phyloP scores from a whole-genome alignment of 2,888 invertebrate genomes.

The Plemyria rubiginata region DNA sequence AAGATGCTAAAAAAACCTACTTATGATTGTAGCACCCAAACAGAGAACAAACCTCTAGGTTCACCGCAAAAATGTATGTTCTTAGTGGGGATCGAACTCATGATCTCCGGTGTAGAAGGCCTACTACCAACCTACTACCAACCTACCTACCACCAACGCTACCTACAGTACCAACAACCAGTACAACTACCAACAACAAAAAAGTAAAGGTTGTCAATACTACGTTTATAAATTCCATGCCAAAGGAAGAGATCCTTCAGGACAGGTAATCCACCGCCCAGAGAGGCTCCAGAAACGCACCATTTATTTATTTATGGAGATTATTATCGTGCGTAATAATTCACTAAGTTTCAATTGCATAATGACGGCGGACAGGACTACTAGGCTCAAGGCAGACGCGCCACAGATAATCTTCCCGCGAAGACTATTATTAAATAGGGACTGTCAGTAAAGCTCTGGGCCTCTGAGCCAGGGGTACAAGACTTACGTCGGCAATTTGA shows the following conservation, averaged over 20 bases:
- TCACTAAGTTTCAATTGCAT: constrained; percentile 85
- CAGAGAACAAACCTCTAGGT: too few species aligned
- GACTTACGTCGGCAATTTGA: constrained; percentile 18
- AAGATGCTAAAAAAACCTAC: too few species aligned
- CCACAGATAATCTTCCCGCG: constrained; percentile 73
- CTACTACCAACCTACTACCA: too few species aligned
- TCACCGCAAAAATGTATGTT: too few species aligned
- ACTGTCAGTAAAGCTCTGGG: constrained; percentile 69
- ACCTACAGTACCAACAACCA: too few species aligned
- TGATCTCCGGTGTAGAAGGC: too few species aligned
- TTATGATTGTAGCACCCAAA: too few species aligned
- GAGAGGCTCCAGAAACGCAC: constrained; percentile 46
- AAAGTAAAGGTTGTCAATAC: background rate
- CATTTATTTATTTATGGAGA: constrained; percentile 82
- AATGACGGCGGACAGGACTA: constrained; percentile 80
- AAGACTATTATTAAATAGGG: constrained; percentile 80
- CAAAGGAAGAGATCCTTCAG: constrained; percentile 43
- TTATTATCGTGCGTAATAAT: constrained; percentile 83
- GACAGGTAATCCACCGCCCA: constrained; percentile 61
- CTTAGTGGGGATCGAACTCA: too few species aligned
- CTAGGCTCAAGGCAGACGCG: constrained; percentile 76
- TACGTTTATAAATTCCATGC: constrained; percentile 21
- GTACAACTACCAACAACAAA: too few species aligned
- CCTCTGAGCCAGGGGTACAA: constrained; percentile 41
- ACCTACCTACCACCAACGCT: too few species aligned